These are phyloP conservation scores for Tridacna gigas DNA, from an alignment of 2,888 invertebrate genomes.

Conservation along the genomic window DNA sequence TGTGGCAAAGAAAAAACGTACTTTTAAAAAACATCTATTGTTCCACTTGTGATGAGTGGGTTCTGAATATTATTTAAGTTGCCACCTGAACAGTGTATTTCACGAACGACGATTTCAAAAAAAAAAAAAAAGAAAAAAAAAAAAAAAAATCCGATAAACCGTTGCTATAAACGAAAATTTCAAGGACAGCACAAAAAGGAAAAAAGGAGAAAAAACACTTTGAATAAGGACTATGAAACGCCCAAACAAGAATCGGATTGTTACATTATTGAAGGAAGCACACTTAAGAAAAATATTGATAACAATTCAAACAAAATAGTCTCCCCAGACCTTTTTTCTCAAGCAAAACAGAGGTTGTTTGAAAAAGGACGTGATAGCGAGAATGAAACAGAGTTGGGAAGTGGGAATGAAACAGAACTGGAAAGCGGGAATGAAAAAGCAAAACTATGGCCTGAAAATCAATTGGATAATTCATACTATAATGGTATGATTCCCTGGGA, in stretches of 20 bases:
- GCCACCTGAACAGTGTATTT: background rate
- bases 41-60: background rate
- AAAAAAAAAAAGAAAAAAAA: no score
- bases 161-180: background rate
- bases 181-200: background rate
- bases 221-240: background rate
- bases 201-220: background rate
- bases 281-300: background rate
- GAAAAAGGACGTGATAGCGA: no score
- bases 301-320: background rate
- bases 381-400: no score
- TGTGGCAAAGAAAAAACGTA: background rate
- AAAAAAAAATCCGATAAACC: background rate
- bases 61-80: conserved; percentile 5
- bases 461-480: background rate
- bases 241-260: background rate
- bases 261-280: background rate
- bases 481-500: background rate
- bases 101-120: conserved; percentile 5
- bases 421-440: background rate
- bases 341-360: background rate
- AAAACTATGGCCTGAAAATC: background rate
- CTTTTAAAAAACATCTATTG: conserved; percentile 14
- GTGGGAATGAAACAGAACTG: no score
- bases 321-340: no score